Conservation (phyloP, 2,888 invertebrate genomes). For the Pseudococcus longispinus region DNA sequence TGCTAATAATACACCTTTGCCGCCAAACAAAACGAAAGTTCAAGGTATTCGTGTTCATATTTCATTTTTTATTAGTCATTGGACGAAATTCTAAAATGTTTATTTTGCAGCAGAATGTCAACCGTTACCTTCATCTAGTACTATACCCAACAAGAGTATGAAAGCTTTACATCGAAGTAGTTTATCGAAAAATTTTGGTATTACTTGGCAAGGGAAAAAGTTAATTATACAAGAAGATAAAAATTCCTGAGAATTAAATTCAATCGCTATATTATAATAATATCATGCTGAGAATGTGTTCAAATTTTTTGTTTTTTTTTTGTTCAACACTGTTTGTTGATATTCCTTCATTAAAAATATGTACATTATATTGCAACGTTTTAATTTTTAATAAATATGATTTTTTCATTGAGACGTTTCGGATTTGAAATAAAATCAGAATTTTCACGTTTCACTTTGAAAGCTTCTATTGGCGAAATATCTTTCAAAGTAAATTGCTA, state of each 20-base stretch:
- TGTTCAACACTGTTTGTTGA: not conserved
- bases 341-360: not conserved
- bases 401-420: too few relatives aligned
- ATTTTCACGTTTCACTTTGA: too few relatives aligned
- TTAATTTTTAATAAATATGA: too few relatives aligned
- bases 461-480: too few relatives aligned
- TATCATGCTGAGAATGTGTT: conserved; percentile 11
- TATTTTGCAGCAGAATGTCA: not conserved
- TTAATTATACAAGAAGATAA: not conserved
- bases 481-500: too few relatives aligned
- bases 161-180: not conserved
- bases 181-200: not conserved
- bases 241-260: not conserved
- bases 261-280: not conserved
- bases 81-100: not conserved
- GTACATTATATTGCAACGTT: not conserved
- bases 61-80: not conserved
- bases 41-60: not conserved
- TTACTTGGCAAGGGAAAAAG: not conserved
- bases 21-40: not conserved
- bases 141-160: not conserved
- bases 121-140: not conserved
- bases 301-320: not conserved
- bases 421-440: too few relatives aligned
- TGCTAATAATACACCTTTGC: not conserved